Evolutionary conservation across 2,888 invertebrate genomes (phyloP).

Genomic region (Scaeva pyrastri): DNA sequence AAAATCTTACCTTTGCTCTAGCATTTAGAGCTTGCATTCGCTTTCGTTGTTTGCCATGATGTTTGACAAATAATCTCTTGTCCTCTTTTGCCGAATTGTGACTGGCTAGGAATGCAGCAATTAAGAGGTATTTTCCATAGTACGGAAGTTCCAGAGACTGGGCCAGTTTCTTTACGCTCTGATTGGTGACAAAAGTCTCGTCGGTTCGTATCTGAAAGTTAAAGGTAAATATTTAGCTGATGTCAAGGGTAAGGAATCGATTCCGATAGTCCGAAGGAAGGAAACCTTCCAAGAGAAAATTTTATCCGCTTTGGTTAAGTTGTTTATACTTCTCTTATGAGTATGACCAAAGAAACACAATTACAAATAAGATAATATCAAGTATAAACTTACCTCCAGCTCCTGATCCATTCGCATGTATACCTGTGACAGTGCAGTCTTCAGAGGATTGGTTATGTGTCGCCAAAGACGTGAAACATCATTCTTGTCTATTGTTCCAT

Average conservation of each 20-base stretch:
- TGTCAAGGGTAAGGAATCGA: too few relatives aligned
- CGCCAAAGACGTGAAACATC: constrained; percentile 91
- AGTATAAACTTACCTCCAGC: constrained; percentile 29
- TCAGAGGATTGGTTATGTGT: constrained; percentile 90
- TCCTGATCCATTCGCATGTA: constrained; percentile 87
- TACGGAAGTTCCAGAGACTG: constrained; percentile 92
- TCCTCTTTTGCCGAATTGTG: constrained; percentile 96
- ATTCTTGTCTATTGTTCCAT: constrained; percentile 86
- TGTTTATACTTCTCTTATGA: too few relatives aligned
- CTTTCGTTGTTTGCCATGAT: constrained; percentile 90
- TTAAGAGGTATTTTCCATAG: constrained; percentile 94
- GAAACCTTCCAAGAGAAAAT: too few relatives aligned
- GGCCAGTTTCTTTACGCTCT: constrained; percentile 85
- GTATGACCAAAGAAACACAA: too few relatives aligned
- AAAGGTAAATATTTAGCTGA: too few relatives aligned
- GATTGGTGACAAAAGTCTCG: constrained; percentile 66
- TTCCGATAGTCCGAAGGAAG: too few relatives aligned
- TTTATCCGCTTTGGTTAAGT: too few relatives aligned
- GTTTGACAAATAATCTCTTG: constrained; percentile 93
- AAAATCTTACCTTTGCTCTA: constrained; percentile 85
- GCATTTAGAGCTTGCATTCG: constrained; percentile 86
- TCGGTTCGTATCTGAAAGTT: constrained; percentile 48
- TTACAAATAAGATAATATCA: neutral
- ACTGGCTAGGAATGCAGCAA: constrained; percentile 96
- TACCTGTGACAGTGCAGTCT: constrained; percentile 89